Evolutionary conservation across 2,797 vertebrate genomes (phyloP).

Genomic region (Centropyge bicolor): DNA sequence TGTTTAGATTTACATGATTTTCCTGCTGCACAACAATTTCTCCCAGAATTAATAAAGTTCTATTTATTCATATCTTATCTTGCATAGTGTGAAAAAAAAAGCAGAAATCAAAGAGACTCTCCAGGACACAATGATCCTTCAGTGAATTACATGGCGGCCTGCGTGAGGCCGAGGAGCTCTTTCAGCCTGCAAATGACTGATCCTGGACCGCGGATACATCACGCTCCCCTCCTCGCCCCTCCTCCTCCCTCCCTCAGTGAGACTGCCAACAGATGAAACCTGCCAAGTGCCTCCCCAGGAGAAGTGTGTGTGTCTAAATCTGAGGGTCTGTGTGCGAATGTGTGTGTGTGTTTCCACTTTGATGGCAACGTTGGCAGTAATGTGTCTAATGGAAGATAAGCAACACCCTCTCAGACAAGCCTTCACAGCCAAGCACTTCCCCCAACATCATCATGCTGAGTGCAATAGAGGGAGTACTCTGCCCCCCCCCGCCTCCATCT

Average conservation of each 20-base stretch:
- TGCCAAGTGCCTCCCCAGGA: constrained; percentile 83
- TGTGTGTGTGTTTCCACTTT: constrained; percentile 64
- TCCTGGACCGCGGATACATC: constrained; percentile 69
- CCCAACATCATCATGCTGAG: constrained; percentile 73
- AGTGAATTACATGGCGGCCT: constrained; percentile 47
- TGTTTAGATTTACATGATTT: not conserved
- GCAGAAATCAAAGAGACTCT: constrained; percentile 38
- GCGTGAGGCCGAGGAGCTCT: constrained; percentile 63
- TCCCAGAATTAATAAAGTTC: not conserved
- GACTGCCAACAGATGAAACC: constrained; percentile 79
- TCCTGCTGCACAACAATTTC: not conserved
- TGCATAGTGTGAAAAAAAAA: constrained; percentile 8
- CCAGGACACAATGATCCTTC: constrained; percentile 55
- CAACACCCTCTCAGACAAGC: constrained; percentile 72
- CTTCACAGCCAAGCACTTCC: constrained; percentile 70
- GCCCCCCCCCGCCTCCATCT: constrained; percentile 49
- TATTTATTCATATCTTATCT: not conserved
- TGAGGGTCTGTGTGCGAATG: constrained; percentile 28
- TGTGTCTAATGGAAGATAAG: constrained; percentile 85
- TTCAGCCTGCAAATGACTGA: constrained; percentile 71
- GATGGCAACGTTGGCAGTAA: constrained; percentile 81
- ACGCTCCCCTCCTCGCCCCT: constrained; percentile 53
- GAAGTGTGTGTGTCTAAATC: constrained; percentile 48
- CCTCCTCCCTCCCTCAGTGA: constrained; percentile 65
- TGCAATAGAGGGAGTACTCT: constrained; percentile 61